Evolutionary conservation across 2,797 vertebrate genomes (phyloP), one percentile per base, ranked within the genome.

Genomic region (Liparis tanakae): DNA sequence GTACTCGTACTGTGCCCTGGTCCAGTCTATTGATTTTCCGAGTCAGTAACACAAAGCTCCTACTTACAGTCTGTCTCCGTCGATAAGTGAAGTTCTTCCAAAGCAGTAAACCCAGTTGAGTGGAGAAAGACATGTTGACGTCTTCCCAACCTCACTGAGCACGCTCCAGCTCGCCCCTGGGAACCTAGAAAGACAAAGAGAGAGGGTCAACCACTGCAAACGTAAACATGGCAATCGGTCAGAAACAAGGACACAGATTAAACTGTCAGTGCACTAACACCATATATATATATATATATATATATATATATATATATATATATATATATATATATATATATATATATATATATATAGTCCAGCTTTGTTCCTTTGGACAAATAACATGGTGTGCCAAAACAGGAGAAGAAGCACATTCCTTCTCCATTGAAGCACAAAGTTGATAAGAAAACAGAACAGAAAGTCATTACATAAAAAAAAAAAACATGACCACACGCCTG

Each of bases 11-110:
- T 25, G 43, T 12, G 20, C 3, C 18, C 20, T 58, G 13, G 66
- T 67, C 7, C 13, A 65, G 17, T 3, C n/a, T 8, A 15, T 36
- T 64, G 18, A 46, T 64, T 66, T 14, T 12, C 17, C 65, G 25
- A 63, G 33, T 67, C 46, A 68, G 55, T 61, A 3, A 67, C 17
- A 14, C 56, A 15, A 69, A 57, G 55, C 14, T 71, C 7, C 25
- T 37, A 92, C 98, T 97, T 92, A 99, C 98, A n/a, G 97, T 99
- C 80, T 99, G 98, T 88, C 98, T 91, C 92, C 96, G 95, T 92
- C 98, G 89, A 88, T 94, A 99, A 4, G 98, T 98, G 87, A 99
- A 96, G 90, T 99, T 99, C 91, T 99, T 99, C 98, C 98, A 99
- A 1, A 99, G 95, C 85, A 99, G 94, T 91, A 99, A 91, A 66